A percentile compares a stretch with the other conserved stretches of the same genome.
Evolutionary conservation across 1,140 invertebrate species (phyloP).

Genomic region (Marisa cornuarietis): DNA sequence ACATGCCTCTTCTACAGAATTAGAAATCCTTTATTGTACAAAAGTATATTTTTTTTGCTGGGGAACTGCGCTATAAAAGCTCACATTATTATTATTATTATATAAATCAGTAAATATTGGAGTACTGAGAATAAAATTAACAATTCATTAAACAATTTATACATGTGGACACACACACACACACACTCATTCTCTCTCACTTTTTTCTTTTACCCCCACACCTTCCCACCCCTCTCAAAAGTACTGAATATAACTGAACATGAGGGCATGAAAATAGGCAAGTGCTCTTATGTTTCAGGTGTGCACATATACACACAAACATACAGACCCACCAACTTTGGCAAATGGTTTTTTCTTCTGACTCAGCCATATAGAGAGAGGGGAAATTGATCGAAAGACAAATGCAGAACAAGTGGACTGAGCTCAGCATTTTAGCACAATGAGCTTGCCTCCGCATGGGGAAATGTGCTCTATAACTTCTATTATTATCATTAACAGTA

Average conservation of each 20-base stretch:
- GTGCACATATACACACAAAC: conserved; percentile 1
- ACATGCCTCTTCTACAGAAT: too few species aligned
- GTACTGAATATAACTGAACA: not conserved
- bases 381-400: not conserved
- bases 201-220: not conserved
- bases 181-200: not conserved
- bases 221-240: not conserved
- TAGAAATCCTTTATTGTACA: too few species aligned
- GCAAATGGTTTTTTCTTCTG: not conserved
- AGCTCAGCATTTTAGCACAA: too few species aligned
- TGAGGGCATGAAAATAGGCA: too few species aligned
- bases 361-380: not conserved
- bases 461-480: too few species aligned
- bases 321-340: not conserved
- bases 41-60: too few species aligned
- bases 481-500: too few species aligned
- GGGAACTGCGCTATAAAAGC: too few species aligned
- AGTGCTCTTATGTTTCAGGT: not conserved
- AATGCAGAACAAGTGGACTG: not conserved
- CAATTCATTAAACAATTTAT: not conserved
- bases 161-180: not conserved
- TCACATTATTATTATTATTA: too few species aligned
- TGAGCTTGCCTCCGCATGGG: too few species aligned
- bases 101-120: too few species aligned
- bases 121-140: too few species aligned